Base-by-base conservation (phyloP, 2,888 invertebrate species). In the Seladonia tumulorum region DNA sequence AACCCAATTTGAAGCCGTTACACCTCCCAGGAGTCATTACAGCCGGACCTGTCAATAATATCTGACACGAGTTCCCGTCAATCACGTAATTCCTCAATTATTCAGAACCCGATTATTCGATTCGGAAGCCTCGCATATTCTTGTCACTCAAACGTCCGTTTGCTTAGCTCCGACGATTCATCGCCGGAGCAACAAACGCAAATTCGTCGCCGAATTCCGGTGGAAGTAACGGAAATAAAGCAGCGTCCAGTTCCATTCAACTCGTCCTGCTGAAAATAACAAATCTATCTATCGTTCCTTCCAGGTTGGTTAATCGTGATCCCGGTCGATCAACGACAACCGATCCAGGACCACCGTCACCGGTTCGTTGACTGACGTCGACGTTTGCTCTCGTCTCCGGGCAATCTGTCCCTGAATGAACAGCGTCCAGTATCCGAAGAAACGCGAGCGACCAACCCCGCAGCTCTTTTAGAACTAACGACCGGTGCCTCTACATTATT, bases 401-500 rank as follows among this genome's bases (percentile, higher is more conserved):
- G 81, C 87, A 90, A 91, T 90, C 91, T 91, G 87, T 90, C 90
- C 85, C 87, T 76, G 79, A 81, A 87, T 79, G 86, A 90, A 87
- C 87, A 87, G 83, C 82, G 83, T 79, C 18, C 79, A 75, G 71
- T 53, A 57, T 49, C 79, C 72, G 74, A 80, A 79, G 84, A 87
- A 86, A 83, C 81, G 83, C 81, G 88, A 76, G 79, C 80, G 72
- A 74, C 76, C 81, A 79, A 81, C 81, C 79, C 79, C 86, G 85
- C 53, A 86, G 83, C 85, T 89, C 89, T 90, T 91, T 89, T 85
- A 88, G 85, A 89, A 81, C 85, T 91, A 90, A 90, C 89, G 91
- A 91, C 90, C 86, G 84, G 87, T 86, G 85, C 82, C 81, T 90
- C 86, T 90, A 88, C 90, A 91, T 91, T 91, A 91, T 91, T 91